phyloP scores from a whole-genome alignment of 1,140 invertebrate genomes.

The Drosophila virilis region DNA sequence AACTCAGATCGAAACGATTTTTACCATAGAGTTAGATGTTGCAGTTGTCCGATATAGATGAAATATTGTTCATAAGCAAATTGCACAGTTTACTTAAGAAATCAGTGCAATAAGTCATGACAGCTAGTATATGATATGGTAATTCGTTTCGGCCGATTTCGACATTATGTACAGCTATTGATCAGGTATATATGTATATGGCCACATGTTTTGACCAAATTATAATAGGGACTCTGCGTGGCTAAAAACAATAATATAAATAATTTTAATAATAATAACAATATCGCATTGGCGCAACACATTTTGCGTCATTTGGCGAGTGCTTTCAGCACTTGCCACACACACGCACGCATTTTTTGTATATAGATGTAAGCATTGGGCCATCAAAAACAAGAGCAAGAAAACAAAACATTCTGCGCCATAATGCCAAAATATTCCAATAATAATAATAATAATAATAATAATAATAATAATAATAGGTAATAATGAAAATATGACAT shows the following conservation, averaged over 20 bases:
- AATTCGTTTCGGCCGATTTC: too few species aligned
- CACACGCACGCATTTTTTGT: background rate
- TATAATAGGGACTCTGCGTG: too few species aligned
- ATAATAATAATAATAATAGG: slow-evolving; percentile 4
- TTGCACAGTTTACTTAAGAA: too few species aligned
- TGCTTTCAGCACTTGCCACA: slow-evolving; percentile 39
- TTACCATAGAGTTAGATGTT: too few species aligned
- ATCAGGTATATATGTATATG: too few species aligned
- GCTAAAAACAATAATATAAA: slow-evolving; percentile 6
- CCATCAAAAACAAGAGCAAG: slow-evolving; percentile 11
- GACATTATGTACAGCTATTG: too few species aligned
- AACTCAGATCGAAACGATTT: too few species aligned
- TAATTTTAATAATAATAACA: slow-evolving; percentile 51
- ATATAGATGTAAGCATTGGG: slow-evolving; percentile 50
- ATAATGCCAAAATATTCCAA: slow-evolving; percentile 41
- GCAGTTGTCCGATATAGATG: too few species aligned
- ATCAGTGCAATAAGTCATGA: too few species aligned
- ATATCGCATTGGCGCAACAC: slow-evolving; percentile 36
- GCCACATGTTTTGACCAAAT: too few species aligned
- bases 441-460: background rate
- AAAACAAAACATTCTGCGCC: slow-evolving; percentile 49
- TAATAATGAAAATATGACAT: slow-evolving; percentile 31
- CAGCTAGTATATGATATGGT: too few species aligned
- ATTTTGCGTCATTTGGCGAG: slow-evolving; percentile 51
- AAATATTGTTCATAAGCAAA: too few species aligned